Evolutionary conservation across 2,113 vertebrate species (phyloP), one percentile per base, ranked within the genome.

Genomic region (Marmota flaviventris): DNA sequence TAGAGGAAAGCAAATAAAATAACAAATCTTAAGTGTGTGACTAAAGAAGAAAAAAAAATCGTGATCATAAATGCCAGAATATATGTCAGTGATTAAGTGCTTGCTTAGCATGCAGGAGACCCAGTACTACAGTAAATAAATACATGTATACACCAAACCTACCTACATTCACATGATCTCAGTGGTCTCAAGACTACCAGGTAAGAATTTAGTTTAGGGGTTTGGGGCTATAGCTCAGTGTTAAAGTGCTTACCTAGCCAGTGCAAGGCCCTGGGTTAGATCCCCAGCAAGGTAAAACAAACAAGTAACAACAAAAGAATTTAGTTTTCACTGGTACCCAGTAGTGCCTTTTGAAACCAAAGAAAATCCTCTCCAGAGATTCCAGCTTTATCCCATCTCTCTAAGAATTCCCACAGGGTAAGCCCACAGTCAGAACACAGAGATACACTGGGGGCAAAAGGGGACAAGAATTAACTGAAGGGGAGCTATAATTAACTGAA

Each of bases 381-480:
- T 29, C 22, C 45, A 67, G 34, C 5, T 39, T 84, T 89, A 81
- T 67, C 39, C 48, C 42, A 65, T 94, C 10, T 8, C 8, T 79
- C 56, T 42, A 67, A 75, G 65, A 93, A 93, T 69, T 75, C 76
- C 79, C n/a, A 94, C 61, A 93, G 45, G 72, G 61, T 48, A 91
- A 87, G 58, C 16, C 37, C 48, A 61, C 63, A 85, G 17, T 75
- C 13, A 91, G 77, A 86, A 90, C 70, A 86, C 76, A 70, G 12
- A 70, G 29, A 76, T 8, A 93, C 72, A 77, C 1, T 75, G 17
- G 2, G 39, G 24, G 27, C 45, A 58, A 81, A 34, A 73, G 65
- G 32, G 45, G 32, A 87, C 32, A 76, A 70, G n/a, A 91, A 87
- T 77, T 67, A 82, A 14, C 16, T 61, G 9, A 69, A 91, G 89